phyloP scores from a whole-genome alignment of 1,140 invertebrate genomes.

The Thaumetopoea pityocampa region DNA sequence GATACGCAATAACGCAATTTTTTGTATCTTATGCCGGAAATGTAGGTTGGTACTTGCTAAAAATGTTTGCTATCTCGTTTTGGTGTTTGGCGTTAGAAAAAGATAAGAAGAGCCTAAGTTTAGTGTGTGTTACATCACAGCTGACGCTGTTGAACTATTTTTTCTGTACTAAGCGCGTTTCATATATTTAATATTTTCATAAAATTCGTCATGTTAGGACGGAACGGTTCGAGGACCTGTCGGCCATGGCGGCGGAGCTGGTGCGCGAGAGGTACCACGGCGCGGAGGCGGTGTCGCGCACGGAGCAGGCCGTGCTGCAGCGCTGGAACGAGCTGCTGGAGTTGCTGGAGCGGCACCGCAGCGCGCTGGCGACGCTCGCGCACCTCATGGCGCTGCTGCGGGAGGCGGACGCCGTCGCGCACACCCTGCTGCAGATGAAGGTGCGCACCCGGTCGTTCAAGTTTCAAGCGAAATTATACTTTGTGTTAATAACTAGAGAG shows the following conservation, averaged over 20 bases:
- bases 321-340: slow-evolving; percentile 92
- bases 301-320: slow-evolving; percentile 91
- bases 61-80: too few relatives aligned
- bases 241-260: slow-evolving; percentile 93
- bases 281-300: slow-evolving; percentile 86
- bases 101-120: too few relatives aligned
- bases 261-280: slow-evolving; percentile 95
- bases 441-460: slow-evolving; percentile 49
- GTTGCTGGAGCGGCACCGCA: slow-evolving; percentile 90
- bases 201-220: slow-evolving; percentile 79
- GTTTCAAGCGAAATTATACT: neutral
- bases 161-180: too few relatives aligned
- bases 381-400: slow-evolving; percentile 90
- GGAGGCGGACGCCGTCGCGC: slow-evolving; percentile 93
- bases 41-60: too few relatives aligned
- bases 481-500: too few relatives aligned
- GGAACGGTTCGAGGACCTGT: slow-evolving; percentile 95
- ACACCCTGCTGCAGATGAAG: slow-evolving; percentile 88
- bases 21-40: too few relatives aligned
- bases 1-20: too few relatives aligned
- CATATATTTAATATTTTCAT: neutral
- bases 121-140: too few relatives aligned
- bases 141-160: too few relatives aligned
- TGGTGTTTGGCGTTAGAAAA: too few relatives aligned
- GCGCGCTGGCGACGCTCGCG: slow-evolving; percentile 85